Percentiles rank a stretch among this genome's conserved stretches.
These are phyloP conservation scores for Sympetrum striolatum DNA, from an alignment of 2,888 invertebrate genomes.

Conservation along the genomic window DNA sequence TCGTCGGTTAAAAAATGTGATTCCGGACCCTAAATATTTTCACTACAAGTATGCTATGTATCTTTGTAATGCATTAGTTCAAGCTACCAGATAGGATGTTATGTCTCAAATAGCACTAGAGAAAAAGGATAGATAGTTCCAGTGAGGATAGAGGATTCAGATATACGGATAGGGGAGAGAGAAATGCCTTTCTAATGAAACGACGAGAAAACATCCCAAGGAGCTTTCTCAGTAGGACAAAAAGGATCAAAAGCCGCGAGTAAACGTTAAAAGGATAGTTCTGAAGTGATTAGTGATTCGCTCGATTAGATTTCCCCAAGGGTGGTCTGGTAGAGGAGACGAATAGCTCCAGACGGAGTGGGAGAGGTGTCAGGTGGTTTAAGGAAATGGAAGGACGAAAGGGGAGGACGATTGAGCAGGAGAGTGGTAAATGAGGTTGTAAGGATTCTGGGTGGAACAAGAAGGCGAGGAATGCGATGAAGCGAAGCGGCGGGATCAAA, in stretches of 20 bases:
- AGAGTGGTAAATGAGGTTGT: conserved; percentile 16
- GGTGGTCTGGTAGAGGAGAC: background rate
- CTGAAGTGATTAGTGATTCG: conserved; percentile 6
- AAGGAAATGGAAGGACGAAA: background rate
- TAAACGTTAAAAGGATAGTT: conserved; percentile 17
- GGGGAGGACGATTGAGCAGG: background rate
- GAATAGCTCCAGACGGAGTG: background rate
- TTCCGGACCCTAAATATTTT: too few species aligned
- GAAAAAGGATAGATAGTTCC: too few species aligned
- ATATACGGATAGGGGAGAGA: background rate
- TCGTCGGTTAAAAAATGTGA: too few species aligned
- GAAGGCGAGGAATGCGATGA: background rate
- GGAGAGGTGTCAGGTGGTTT: background rate
- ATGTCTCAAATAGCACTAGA: too few species aligned
- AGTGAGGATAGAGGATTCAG: too few species aligned
- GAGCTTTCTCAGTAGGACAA: background rate
- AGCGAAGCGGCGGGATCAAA: conserved; percentile 4
- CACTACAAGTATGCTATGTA: too few species aligned
- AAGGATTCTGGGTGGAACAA: conserved; percentile 8
- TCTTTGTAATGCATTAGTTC: too few species aligned
- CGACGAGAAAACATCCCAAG: background rate
- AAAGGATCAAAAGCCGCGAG: background rate
- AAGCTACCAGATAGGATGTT: too few species aligned
- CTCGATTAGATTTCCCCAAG: background rate
- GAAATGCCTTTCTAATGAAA: background rate